Evolutionary conservation across 1,140 invertebrate genomes (phyloP).

Genomic region (Bathynomus jamesi): DNA sequence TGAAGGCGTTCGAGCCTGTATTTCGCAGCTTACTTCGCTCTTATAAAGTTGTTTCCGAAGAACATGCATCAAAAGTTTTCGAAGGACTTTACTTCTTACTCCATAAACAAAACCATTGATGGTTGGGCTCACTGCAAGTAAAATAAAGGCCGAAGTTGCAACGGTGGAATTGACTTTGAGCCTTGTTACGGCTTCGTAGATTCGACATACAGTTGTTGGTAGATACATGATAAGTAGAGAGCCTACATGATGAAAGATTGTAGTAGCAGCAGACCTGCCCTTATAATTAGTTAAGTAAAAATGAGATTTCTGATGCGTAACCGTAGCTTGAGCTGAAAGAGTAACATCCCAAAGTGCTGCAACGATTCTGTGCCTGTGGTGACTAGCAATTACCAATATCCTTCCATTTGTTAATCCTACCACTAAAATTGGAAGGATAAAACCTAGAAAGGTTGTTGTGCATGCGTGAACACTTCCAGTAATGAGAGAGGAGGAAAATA

Average conservation of each 20-base stretch:
- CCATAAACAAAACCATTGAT: slow-evolving; percentile 69
- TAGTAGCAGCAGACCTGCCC: slow-evolving; percentile 57
- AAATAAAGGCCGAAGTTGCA: slow-evolving; percentile 50
- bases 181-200: slow-evolving; percentile 53
- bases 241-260: slow-evolving; percentile 61
- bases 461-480: slow-evolving; percentile 42
- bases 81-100: slow-evolving; percentile 58
- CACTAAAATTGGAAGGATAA: slow-evolving; percentile 55
- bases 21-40: slow-evolving; percentile 61
- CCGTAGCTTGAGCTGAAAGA: slow-evolving; percentile 69
- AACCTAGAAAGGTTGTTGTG: slow-evolving; percentile 49
- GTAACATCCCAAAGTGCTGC: slow-evolving; percentile 77
- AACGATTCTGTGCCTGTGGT: slow-evolving; percentile 71
- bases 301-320: slow-evolving; percentile 69
- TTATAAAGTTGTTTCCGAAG: slow-evolving; percentile 68
- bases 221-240: slow-evolving; percentile 63
- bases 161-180: slow-evolving; percentile 44
- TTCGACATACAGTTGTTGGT: slow-evolving; percentile 60
- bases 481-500: slow-evolving; percentile 49
- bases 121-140: slow-evolving; percentile 61
- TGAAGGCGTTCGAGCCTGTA: slow-evolving; percentile 58
- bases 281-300: slow-evolving; percentile 52
- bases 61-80: slow-evolving; percentile 65
- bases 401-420: slow-evolving; percentile 59
- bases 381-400: slow-evolving; percentile 66